Evolutionary conservation across 2,888 invertebrate genomes (phyloP), one percentile per base, ranked within the genome.

Genomic region (Notodonta dromedarius): DNA sequence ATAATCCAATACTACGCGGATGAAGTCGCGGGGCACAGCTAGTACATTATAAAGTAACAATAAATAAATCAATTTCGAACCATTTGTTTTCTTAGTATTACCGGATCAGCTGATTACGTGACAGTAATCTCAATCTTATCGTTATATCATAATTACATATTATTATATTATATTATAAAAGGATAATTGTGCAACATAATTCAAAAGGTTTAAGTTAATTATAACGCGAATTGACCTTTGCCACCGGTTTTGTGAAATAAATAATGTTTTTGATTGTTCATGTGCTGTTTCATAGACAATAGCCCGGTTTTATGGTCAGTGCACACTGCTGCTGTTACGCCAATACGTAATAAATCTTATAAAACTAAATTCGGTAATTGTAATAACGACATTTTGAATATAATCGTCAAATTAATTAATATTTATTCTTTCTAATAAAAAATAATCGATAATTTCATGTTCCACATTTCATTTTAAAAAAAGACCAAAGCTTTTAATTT

Each of bases 161-260:
- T 14, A 32, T 24, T 59, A 56, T 56, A 44, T 9, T 14, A 24
- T 24, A 13, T 13, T 9, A 65, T 57, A 69, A 70, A 67, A 71
- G 65, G 54, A 54, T 54, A 54, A 44, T 73, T 73, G 63, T 59
- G 35, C 52, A 73, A 74, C 32, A 58, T 57, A 62, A 66, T 73
- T 71, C 64, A 66, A 62, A 69, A 69, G 56, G 65, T 65, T 72
- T 58, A 58, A 60, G 68, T 69, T 74, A 74, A 75, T 75, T 73
- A 68, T 62, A 59, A 59, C 56, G 59, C 61, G 39, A 8, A 50
- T n/a, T 64, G 69, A 74, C 75, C 74, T 74, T 69, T 74, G 73
- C 60, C 71, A 66, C 67, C 62, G 73, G 62, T 60, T 70, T 73
- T 63, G 63, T 64, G 53, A 24, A 56, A 66, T 48, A 39, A 54